Base-by-base conservation (phyloP, 2,797 vertebrate species). In the Champsocephalus esox region DNA sequence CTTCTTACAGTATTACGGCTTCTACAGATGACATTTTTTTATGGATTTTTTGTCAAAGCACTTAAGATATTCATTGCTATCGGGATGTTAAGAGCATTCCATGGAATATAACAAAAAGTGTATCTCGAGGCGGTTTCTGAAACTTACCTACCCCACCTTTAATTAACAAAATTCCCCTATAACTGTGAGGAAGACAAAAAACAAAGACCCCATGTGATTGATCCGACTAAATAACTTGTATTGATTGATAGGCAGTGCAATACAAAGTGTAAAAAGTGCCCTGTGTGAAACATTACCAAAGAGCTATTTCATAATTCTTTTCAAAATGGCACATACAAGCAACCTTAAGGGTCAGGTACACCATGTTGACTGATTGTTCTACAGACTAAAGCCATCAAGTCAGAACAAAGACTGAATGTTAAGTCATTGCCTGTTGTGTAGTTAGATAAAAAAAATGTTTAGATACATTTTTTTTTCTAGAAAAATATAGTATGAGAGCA, bases 241-340 rank as follows among this genome's bases (percentile, higher is more conserved):
- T 38, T 59, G 43, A 54, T 58, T 51, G 63, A 57, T 10, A 48
- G 12, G 19, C 16, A 12, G 11, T 45, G 13, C 51, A 73, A 58
- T 58, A 13, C 57, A 28, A 70, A 17, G n/a, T 60, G 54, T 59
- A 41, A 32, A 59, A 81, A 51, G 41, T 51, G 38, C 4, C 21
- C 0, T 16, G 13, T 19, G 4, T 63, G 1, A 66, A 61, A 61
- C 21, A 60, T 67, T 66, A 24, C 64, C 19, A 59, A 57, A 48
- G 28, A 38, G 7, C 38, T 54, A 9, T 52, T n/a, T 46, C 17
- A 51, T 57, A 28, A 28, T 41, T 38, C n/a, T 54, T 70, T 64
- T 44, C 21, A 50, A 67, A 21, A 49, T 60, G 49, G 60, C 43
- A 34, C 60, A 34, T 32, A 13, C 49, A 61, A 66, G 62, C 32